These are phyloP conservation scores for Saguinus midas DNA, from an alignment of 2,113 vertebrate species.

Conservation along the genomic window DNA sequence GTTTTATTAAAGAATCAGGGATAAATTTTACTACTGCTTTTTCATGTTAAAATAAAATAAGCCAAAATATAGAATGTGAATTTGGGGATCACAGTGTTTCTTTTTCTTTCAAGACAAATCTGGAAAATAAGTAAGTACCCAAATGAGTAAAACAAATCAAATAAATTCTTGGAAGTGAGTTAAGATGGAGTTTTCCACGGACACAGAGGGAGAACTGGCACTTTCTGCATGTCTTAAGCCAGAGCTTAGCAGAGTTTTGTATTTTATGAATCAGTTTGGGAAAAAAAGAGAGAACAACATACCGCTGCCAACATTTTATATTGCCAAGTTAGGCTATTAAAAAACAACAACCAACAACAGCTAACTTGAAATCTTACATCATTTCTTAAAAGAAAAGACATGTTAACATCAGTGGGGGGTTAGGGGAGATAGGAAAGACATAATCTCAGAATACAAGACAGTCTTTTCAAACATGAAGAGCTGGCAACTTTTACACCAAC, in stretches of 20 bases:
- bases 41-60: constrained; percentile 77
- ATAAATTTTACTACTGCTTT: constrained; percentile 78
- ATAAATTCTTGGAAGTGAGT: constrained; percentile 45
- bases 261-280: constrained; percentile 46
- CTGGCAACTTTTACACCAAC: neutral
- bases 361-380: constrained; percentile 26
- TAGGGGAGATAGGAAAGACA: neutral
- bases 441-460: neutral
- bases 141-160: constrained; percentile 32
- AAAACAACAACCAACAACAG: neutral
- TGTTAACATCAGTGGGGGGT: neutral
- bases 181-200: constrained; percentile 69
- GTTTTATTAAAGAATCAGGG: constrained; percentile 84
- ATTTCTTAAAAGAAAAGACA: constrained; percentile 36
- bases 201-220: constrained; percentile 50
- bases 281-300: neutral
- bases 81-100: constrained; percentile 67
- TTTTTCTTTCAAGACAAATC: constrained; percentile 77
- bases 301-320: constrained; percentile 42
- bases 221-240: constrained; percentile 67
- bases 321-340: constrained; percentile 57
- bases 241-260: constrained; percentile 17
- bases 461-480: constrained; percentile 26
- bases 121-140: constrained; percentile 77
- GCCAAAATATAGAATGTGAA: constrained; percentile 73